These are phyloP conservation scores for Crotalus viridis DNA, from an alignment of 2,113 vertebrate genomes.

Conservation along the genomic window DNA sequence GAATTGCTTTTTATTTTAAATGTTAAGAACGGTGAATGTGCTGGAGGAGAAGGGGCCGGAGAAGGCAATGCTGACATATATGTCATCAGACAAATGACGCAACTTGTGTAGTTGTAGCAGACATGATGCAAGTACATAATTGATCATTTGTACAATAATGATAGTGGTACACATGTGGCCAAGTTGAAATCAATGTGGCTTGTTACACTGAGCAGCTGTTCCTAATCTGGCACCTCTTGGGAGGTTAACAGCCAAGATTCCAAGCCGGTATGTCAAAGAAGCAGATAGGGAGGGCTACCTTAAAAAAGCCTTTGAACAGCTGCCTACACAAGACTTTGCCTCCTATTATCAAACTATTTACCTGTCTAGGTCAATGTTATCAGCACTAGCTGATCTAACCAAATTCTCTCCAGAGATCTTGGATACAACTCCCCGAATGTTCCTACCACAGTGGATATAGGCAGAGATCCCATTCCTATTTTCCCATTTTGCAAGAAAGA, in stretches of 20 bases:
- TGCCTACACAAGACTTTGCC: neutral
- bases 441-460: neutral
- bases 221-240: neutral
- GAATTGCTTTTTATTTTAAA: neutral
- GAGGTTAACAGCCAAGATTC: neutral
- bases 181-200: neutral
- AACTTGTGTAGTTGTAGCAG: neutral
- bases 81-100: neutral
- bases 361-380: neutral
- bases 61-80: neutral
- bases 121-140: neutral
- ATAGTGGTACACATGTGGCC: neutral
- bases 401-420: neutral
- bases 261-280: neutral
- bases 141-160: neutral
- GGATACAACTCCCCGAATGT: neutral
- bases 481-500: neutral
- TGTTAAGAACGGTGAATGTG: neutral
- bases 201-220: neutral
- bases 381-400: neutral
- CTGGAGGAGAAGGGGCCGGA: neutral
- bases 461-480: neutral
- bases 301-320: neutral
- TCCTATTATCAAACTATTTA: neutral
- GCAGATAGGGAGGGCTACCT: neutral